Evolutionary conservation across 2,888 invertebrate species (phyloP).

Genomic region (Tholera decimalis): DNA sequence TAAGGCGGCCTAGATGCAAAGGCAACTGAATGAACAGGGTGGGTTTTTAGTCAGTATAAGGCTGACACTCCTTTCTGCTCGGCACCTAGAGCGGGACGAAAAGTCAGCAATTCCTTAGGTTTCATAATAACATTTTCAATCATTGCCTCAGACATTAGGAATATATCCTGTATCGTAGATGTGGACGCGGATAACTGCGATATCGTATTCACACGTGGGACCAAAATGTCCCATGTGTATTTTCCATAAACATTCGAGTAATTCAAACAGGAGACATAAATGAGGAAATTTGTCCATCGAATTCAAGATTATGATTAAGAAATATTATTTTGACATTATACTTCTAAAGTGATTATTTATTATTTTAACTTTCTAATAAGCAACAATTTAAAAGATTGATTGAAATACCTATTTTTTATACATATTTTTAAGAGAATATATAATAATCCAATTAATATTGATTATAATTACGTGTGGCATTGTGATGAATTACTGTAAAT

Average conservation of each 20-base stretch:
- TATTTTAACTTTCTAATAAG: constrained; percentile 7
- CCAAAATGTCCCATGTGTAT: neutral
- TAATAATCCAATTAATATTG: neutral
- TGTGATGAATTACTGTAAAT: constrained; percentile 8
- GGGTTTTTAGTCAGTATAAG: no score
- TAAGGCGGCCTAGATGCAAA: no score
- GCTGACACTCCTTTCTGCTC: no score
- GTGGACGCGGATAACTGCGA: no score
- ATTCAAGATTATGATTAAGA: constrained; percentile 48
- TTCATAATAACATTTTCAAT: no score
- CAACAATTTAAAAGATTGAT: neutral
- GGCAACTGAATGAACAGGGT: no score
- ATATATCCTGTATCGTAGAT: no score
- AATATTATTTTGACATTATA: constrained; percentile 9
- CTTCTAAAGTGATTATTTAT: neutral
- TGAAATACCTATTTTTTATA: neutral
- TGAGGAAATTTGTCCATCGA: constrained; percentile 65
- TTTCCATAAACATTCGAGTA: neutral
- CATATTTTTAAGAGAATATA: neutral
- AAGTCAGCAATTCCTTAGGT: no score
- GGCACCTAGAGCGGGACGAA: no score
- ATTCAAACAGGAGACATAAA: constrained; percentile 51
- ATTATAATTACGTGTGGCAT: neutral
- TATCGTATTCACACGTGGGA: no score
- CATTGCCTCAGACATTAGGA: no score